These are phyloP conservation scores for Belgica antarctica DNA, from an alignment of 2,888 invertebrate genomes.

Conservation along the genomic window DNA sequence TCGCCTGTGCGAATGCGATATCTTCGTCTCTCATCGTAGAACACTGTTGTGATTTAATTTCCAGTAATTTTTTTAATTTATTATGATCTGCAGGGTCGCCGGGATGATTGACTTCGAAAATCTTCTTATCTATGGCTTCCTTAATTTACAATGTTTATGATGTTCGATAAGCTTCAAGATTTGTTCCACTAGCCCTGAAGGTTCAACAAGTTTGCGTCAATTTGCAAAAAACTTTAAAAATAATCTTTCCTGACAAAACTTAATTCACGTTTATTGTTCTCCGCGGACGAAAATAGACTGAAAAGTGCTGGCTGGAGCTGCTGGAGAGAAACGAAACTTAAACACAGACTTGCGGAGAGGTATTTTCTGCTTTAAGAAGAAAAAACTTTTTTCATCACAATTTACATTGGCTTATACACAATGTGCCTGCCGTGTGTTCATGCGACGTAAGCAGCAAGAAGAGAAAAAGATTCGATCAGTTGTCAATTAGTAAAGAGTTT, in stretches of 20 bases:
- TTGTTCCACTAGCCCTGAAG: background rate
- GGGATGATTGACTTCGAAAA: background rate
- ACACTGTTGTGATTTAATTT: too few relatives aligned
- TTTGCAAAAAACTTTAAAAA: background rate
- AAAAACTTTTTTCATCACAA: background rate
- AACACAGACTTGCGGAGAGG: background rate
- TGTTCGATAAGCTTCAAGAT: background rate
- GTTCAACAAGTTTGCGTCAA: background rate
- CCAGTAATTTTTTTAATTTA: slow-evolving; percentile 7
- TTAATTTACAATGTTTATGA: too few relatives aligned
- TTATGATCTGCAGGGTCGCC: background rate
- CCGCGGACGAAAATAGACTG: slow-evolving; percentile 25
- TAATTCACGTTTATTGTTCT: slow-evolving; percentile 8
- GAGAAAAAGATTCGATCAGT: background rate
- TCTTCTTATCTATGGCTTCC: too few relatives aligned
- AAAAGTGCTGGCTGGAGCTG: background rate
- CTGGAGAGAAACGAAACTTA: slow-evolving; percentile 27
- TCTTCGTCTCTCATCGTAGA: background rate
- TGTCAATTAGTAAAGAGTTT: background rate
- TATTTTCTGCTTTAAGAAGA: slow-evolving; percentile 6
- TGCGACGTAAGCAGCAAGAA: too few relatives aligned
- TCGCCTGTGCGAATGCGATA: background rate
- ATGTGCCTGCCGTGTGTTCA: too few relatives aligned
- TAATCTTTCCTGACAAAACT: background rate
- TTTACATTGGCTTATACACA: too few relatives aligned